These are phyloP conservation scores for Barnardius zonarius DNA, from an alignment of 2,113 vertebrate species.

Conservation along the genomic window DNA sequence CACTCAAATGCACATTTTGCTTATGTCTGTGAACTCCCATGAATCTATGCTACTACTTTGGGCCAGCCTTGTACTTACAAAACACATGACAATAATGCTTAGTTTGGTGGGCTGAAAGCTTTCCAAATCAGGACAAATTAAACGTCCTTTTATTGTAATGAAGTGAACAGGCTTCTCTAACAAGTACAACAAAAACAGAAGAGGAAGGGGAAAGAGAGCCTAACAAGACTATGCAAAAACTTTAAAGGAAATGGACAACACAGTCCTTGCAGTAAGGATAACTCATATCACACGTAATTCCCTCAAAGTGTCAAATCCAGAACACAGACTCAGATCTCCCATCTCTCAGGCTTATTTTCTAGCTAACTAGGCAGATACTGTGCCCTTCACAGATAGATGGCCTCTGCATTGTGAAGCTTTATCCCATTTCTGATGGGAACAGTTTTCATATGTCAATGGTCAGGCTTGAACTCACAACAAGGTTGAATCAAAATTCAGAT, in stretches of 20 bases:
- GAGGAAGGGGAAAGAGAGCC: background rate
- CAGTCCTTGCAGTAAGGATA: background rate
- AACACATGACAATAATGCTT: background rate
- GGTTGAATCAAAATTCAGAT: background rate
- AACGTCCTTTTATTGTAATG: background rate
- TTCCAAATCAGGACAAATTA: background rate
- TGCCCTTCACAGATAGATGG: background rate
- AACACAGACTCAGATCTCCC: background rate
- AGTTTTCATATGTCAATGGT: background rate
- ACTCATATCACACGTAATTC: background rate
- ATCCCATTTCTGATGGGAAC: background rate
- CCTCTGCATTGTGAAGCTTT: background rate
- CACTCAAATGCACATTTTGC: background rate
- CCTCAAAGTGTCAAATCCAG: background rate
- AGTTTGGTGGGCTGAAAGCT: background rate
- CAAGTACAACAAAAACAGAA: background rate
- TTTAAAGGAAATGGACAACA: background rate
- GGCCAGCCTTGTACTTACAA: background rate
- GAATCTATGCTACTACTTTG: background rate
- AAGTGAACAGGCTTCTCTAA: background rate
- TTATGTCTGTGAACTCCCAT: background rate
- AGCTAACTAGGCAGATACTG: background rate
- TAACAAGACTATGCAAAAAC: background rate
- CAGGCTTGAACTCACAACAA: background rate
- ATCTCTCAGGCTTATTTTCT: background rate